A percentile compares a stretch with the other conserved stretches of the same genome.
phyloP scores from a whole-genome alignment of 2,113 vertebrate genomes.

The Henicopernis longicauda region DNA sequence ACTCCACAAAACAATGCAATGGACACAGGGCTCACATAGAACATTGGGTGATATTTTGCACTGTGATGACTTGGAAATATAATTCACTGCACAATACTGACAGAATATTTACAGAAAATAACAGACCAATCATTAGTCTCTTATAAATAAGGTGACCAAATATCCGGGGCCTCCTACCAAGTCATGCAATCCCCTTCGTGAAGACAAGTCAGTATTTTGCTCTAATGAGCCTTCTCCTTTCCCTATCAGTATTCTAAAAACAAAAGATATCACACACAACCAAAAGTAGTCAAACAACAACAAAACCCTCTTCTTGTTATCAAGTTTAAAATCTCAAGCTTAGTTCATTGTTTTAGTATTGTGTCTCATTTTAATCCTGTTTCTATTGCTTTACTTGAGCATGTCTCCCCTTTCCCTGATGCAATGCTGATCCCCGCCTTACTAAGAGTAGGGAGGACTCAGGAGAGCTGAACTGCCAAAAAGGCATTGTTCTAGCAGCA shows the following conservation, averaged over 20 bases:
- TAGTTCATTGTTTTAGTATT: background rate
- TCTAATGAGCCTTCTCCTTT: slow-evolving; percentile 29
- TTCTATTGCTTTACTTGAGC: background rate
- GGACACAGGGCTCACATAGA: slow-evolving; percentile 44
- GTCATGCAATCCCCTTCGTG: background rate
- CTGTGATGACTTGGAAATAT: slow-evolving; percentile 36
- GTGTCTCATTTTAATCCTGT: background rate
- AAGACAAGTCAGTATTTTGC: background rate
- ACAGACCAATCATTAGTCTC: slow-evolving; percentile 24
- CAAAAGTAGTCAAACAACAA: background rate
- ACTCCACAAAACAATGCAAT: slow-evolving; percentile 50
- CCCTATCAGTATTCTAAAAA: background rate
- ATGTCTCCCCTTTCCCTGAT: background rate
- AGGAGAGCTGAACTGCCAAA: background rate
- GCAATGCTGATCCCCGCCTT: background rate
- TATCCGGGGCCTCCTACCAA: background rate
- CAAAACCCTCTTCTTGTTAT: background rate
- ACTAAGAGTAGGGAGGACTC: background rate
- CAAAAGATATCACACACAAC: background rate
- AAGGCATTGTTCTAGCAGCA: background rate
- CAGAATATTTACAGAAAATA: slow-evolving; percentile 55
- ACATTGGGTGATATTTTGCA: slow-evolving; percentile 42
- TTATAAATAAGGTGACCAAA: slow-evolving; percentile 69
- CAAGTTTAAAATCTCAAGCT: background rate
- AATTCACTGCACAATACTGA: slow-evolving; percentile 63